Evolutionary conservation across 2,888 invertebrate genomes (phyloP).

Genomic region (Tricholauxania praeusta): DNA sequence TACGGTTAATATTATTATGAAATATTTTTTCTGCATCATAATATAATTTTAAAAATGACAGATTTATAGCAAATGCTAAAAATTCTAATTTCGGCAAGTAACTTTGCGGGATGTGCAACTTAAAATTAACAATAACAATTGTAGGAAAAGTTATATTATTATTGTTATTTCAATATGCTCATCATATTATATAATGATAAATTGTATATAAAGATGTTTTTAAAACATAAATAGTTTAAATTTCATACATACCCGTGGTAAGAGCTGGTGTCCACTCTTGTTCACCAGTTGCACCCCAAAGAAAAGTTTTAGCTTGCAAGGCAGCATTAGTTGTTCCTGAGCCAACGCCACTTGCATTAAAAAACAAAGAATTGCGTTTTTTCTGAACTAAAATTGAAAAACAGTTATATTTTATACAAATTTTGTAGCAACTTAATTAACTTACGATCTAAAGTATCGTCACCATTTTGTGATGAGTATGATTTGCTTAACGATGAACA

Average conservation of each 20-base stretch:
- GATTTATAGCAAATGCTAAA: conserved; percentile 14
- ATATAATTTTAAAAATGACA: neutral
- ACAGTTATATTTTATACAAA: neutral
- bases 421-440: conserved; percentile 25
- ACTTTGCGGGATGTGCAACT: neutral
- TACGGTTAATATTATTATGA: too few relatives aligned
- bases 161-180: neutral
- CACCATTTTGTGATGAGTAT: conserved; percentile 50
- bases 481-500: conserved; percentile 61
- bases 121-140: neutral
- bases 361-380: conserved; percentile 58
- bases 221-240: neutral
- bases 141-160: neutral
- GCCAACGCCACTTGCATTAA: conserved; percentile 48
- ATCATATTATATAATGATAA: neutral
- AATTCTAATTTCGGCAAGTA: neutral
- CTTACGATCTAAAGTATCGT: conserved; percentile 59
- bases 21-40: too few relatives aligned
- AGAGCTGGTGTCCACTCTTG: conserved; percentile 97
- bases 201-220: neutral
- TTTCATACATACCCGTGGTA: conserved; percentile 81
- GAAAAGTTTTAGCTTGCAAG: conserved; percentile 69
- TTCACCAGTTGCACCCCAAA: conserved; percentile 96
- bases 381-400: conserved; percentile 53
- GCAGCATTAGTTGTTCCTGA: conserved; percentile 47